phyloP scores from a whole-genome alignment of 2,113 vertebrate genomes.

The Cyphomyrus plagiostoma region DNA sequence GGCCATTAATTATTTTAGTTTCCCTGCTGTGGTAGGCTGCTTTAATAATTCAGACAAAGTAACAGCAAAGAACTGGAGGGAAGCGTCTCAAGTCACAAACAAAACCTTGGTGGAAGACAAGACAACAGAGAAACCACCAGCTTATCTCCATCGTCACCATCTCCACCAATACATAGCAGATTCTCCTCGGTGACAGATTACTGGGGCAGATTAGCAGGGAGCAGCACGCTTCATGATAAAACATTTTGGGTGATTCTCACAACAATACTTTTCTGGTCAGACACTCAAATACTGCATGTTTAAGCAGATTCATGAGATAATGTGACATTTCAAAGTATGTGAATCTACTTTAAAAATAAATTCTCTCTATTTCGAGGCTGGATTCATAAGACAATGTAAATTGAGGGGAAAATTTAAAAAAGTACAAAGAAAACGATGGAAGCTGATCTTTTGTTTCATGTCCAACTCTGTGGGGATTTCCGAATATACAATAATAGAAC shows the following conservation, averaged over 20 bases:
- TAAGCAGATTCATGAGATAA: neutral
- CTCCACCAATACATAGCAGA: neutral
- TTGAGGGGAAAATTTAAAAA: neutral
- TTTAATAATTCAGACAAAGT: constrained; percentile 7
- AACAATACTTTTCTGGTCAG: neutral
- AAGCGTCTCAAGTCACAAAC: neutral
- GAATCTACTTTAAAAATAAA: neutral
- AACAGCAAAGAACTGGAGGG: neutral
- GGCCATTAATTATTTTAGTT: constrained; percentile 9
- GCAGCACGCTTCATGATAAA: neutral
- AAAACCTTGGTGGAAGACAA: neutral
- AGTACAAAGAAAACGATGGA: neutral
- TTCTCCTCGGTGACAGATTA: neutral
- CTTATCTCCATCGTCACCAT: neutral
- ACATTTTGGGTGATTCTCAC: neutral
- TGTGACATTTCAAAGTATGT: neutral
- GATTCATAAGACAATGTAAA: neutral
- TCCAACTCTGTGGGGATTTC: neutral
- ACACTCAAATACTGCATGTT: neutral
- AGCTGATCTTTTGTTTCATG: neutral
- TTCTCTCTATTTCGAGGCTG: neutral
- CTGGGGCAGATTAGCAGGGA: neutral
- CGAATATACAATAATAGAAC: neutral
- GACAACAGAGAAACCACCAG: neutral
- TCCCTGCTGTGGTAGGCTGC: neutral